Evolutionary conservation across 2,888 invertebrate genomes (phyloP).

Genomic region (Coremacera marginata): DNA sequence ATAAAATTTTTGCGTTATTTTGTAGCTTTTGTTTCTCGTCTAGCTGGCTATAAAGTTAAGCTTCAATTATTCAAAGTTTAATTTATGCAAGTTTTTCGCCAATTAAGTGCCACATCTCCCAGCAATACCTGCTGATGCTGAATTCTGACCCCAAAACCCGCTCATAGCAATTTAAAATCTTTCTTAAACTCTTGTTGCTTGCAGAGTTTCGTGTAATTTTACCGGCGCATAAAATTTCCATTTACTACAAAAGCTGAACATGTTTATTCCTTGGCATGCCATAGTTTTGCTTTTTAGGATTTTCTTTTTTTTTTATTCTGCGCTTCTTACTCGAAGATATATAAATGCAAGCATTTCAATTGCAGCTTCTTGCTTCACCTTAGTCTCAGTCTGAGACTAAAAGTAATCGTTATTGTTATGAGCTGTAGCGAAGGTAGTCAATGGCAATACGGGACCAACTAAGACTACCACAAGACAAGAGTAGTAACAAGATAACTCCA

Average conservation of each 20-base stretch:
- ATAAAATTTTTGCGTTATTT: too few species aligned
- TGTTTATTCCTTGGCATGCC: conserved; percentile 12
- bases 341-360: conserved; percentile 24
- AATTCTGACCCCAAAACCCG: not conserved
- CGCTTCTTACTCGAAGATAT: not conserved
- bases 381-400: not conserved
- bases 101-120: too few species aligned
- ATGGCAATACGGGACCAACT: not conserved
- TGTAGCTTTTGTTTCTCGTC: too few species aligned
- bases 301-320: not conserved
- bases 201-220: conserved; percentile 9
- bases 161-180: not conserved
- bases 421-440: conserved; percentile 7
- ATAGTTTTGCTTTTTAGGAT: not conserved
- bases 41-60: too few species aligned
- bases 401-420: conserved; percentile 35
- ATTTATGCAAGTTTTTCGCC: too few species aligned
- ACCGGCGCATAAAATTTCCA: conserved; percentile 25
- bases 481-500: not conserved
- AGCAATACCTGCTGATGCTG: too few species aligned
- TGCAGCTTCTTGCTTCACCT: conserved; percentile 18
- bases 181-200: not conserved
- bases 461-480: not conserved
- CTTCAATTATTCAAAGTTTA: too few species aligned
- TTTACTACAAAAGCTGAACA: conserved; percentile 5